A percentile compares a stretch with the other conserved stretches of the same genome.
Conservation (phyloP, 2,797 vertebrate genomes). For the Rhabdophis nuchalis region DNA sequence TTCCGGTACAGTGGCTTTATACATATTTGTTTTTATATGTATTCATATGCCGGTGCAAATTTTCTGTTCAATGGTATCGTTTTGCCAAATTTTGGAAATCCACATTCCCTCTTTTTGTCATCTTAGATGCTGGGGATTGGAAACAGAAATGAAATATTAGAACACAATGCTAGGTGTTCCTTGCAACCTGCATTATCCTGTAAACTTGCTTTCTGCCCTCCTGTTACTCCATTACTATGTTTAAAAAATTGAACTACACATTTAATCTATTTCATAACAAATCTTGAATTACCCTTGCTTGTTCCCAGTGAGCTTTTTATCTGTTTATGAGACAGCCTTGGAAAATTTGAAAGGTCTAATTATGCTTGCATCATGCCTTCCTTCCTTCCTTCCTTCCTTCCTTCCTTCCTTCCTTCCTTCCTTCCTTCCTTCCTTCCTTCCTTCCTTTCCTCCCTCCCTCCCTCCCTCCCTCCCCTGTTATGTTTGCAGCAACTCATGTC, state of each 20-base stretch:
- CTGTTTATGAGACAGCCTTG: not conserved
- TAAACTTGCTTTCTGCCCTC: not conserved
- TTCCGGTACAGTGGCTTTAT: not conserved
- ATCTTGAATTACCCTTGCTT: not conserved
- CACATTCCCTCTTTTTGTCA: too few species aligned
- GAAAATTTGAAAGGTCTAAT: not conserved
- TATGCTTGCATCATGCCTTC: not conserved
- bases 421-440: too few species aligned
- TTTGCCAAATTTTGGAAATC: not conserved
- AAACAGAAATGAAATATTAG: not conserved
- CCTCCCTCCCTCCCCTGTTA: not conserved
- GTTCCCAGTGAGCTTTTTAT: not conserved
- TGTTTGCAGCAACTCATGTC: conserved; percentile 22
- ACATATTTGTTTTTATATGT: not conserved
- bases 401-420: not conserved
- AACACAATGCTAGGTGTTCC: not conserved
- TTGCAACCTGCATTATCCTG: not conserved
- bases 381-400: not conserved
- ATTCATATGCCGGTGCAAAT: not conserved
- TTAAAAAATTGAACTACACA: not conserved
- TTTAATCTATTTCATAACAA: not conserved
- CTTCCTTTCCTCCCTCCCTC: not conserved
- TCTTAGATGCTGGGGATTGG: not conserved
- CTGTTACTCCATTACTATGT: not conserved
- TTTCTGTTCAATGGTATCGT: not conserved